Base-by-base conservation (phyloP, 2,113 vertebrate species). In the Thomomys bottae region DNA sequence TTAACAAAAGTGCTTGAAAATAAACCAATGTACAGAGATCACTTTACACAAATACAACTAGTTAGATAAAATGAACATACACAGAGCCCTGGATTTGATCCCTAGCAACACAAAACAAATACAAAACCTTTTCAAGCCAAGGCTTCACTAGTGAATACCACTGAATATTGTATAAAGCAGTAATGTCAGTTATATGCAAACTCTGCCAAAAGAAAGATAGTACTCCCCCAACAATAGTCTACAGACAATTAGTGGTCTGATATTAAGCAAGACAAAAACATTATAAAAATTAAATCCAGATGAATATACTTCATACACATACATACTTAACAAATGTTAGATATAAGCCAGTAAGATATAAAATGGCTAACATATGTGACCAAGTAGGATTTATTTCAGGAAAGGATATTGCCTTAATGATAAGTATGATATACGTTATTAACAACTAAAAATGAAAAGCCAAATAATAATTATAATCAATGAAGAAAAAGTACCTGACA, bases 381-480 rank as follows among this genome's bases (percentile, higher is more conserved):
- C 63, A 92, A 30, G 5, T 70, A 42, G n/a, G 11, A 68, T 63
- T 80, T 63, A 87, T 87, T 83, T 83, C 28, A 87, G 72, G 40
- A 87, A 84, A 36, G 24, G 21, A 70, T 70, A 7, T 15, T 87
- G 71, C 38, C 34, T 77, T 94, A n/a, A 24, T 28, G 49, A 49
- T 42, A 38, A 57, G n/a, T n/a, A 2, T 32, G 75, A 64, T 40
- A 84, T 40, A 90, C 67, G 7, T 45, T 70, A 79, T 77, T 92
- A 84, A 87, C 67, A 88, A 75, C 38, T 38, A 67, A 90, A 76
- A 75, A 42, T 54, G 42, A 11, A 68, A 84, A 84, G 54, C 8
- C 30, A 63, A 6, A 75, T 11, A n/a, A 73, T 67, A 17, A 71
- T 89, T 54, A 76, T 54, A n/a, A 61, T 5, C 71, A 71, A 45